phyloP scores from a whole-genome alignment of 2,797 vertebrate species.

The Bufotes viridis region DNA sequence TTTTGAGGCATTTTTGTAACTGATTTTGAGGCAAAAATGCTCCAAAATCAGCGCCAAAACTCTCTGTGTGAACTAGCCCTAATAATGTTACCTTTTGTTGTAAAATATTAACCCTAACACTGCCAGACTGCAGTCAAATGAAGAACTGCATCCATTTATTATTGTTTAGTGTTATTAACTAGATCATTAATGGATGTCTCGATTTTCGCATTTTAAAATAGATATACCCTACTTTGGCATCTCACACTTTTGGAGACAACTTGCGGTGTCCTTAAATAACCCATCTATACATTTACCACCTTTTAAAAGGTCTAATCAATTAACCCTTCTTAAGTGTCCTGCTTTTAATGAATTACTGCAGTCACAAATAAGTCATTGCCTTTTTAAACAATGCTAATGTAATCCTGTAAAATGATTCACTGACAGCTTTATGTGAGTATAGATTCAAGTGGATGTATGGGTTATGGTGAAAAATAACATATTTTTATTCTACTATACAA shows the following conservation, averaged over 20 bases:
- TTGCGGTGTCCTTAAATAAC: constrained; percentile 18
- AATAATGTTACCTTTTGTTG: neutral
- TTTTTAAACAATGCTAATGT: constrained; percentile 79
- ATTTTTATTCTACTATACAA: constrained; percentile 31
- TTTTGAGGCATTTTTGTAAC: too few species aligned
- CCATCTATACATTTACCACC: constrained; percentile 75
- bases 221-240: constrained; percentile 12
- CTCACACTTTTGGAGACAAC: constrained; percentile 43
- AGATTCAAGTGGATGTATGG: constrained; percentile 62
- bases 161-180: neutral
- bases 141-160: neutral
- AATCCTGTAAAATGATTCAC: constrained; percentile 71
- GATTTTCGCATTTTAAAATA: neutral
- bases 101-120: neutral
- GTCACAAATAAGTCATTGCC: constrained; percentile 73
- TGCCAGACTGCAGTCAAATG: neutral
- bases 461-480: constrained; percentile 60
- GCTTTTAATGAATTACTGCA: constrained; percentile 76
- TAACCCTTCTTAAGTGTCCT: constrained; percentile 79
- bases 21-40: too few species aligned
- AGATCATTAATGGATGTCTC: neutral
- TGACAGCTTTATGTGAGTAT: constrained; percentile 73
- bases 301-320: constrained; percentile 84
- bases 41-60: too few species aligned
- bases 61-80: neutral